Evolutionary conservation across 2,797 vertebrate genomes (phyloP).

Genomic region (Numenius phaeopus): DNA sequence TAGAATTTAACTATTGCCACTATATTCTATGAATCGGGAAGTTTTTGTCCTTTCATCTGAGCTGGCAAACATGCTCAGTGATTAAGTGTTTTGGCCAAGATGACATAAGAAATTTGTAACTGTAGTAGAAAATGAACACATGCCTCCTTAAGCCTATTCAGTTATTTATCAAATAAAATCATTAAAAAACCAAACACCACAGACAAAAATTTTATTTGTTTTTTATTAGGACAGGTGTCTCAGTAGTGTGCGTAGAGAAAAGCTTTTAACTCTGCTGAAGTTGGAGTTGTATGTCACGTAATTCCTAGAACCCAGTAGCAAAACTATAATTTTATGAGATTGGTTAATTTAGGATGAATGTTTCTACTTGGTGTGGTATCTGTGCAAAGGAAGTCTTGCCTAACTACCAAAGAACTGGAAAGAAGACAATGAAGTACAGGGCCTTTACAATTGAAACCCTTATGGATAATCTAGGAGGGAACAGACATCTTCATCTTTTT

Average conservation of each 20-base stretch:
- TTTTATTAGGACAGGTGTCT: background rate
- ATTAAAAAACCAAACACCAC: background rate
- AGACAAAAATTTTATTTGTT: background rate
- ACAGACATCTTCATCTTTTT: background rate
- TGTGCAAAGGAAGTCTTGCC: background rate
- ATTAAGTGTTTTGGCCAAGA: background rate
- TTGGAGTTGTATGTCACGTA: background rate
- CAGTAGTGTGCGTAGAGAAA: background rate
- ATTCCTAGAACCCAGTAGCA: background rate
- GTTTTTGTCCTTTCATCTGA: background rate
- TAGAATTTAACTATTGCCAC: background rate
- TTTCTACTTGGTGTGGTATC: background rate
- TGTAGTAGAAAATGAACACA: background rate
- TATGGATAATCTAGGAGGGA: background rate
- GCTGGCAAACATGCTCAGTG: background rate
- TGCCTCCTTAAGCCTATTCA: background rate
- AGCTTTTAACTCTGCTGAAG: background rate
- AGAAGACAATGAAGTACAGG: background rate
- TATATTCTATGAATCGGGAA: background rate
- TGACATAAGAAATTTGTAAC: background rate
- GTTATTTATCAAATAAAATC: background rate
- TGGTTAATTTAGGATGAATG: background rate
- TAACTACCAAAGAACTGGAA: background rate
- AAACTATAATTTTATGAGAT: background rate
- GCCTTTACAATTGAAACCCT: background rate